Conservation (phyloP, 2,888 invertebrate genomes). For the Drosophila setosimentum region DNA sequence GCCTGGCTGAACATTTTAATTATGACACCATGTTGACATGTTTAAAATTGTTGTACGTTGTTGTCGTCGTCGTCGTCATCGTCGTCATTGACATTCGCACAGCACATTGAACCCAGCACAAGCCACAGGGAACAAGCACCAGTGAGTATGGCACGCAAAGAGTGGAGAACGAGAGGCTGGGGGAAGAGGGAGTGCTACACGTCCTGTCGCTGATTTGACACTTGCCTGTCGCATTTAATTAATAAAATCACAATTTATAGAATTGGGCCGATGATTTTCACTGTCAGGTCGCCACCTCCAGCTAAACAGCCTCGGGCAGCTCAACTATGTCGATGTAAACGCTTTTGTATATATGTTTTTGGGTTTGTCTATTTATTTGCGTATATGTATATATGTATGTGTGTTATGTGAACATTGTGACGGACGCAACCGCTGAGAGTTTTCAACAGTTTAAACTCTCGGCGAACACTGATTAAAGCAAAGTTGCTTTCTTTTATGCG, state of each 20-base stretch:
- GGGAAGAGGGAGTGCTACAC: constrained; percentile 16
- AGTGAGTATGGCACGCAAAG: not conserved
- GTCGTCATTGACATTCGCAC: constrained; percentile 44
- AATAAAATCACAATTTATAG: constrained; percentile 76
- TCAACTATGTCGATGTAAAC: constrained; percentile 11
- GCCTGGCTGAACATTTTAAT: constrained; percentile 74
- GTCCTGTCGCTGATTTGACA: constrained; percentile 70
- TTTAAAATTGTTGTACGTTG: constrained; percentile 72
- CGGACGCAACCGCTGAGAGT: constrained; percentile 62
- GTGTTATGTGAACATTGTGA: constrained; percentile 60
- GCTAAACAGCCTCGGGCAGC: not conserved
- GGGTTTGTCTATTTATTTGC: not conserved
- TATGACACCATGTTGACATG: constrained; percentile 80
- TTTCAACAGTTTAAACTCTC: constrained; percentile 22
- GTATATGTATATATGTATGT: not conserved
- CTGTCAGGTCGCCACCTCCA: constrained; percentile 13
- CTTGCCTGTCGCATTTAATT: constrained; percentile 77
- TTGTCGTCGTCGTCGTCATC: constrained; percentile 27
- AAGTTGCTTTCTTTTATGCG: constrained; percentile 43
- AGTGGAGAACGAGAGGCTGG: not conserved
- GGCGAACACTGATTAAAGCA: constrained; percentile 65
- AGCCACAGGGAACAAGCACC: constrained; percentile 41
- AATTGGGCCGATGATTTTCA: constrained; percentile 67
- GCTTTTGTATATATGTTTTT: not conserved
- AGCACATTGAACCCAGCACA: constrained; percentile 74